These are phyloP conservation scores for Heloderma charlesbogerti DNA, from an alignment of 2,113 vertebrate genomes.

Conservation along the genomic window DNA sequence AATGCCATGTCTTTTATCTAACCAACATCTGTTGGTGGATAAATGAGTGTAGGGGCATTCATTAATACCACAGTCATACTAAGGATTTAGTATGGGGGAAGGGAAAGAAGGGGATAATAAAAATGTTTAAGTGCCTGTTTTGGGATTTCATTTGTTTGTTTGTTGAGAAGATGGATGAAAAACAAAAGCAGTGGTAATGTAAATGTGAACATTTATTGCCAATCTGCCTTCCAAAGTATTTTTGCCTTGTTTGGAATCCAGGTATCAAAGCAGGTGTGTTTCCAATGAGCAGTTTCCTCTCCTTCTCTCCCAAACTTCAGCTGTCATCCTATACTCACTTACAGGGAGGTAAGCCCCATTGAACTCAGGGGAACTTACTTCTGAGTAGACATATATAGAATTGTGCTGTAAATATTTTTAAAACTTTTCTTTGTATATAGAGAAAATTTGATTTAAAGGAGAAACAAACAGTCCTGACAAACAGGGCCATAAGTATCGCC, in stretches of 20 bases:
- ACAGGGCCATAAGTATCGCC: not conserved
- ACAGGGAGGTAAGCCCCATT: not conserved
- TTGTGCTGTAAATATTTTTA: not conserved
- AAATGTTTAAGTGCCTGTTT: not conserved
- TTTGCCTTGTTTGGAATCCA: not conserved
- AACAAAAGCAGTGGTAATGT: not conserved
- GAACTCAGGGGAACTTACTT: not conserved
- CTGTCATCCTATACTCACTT: not conserved
- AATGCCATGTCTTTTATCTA: not conserved
- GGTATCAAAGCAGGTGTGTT: not conserved
- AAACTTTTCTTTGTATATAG: not conserved
- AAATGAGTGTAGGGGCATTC: no score
- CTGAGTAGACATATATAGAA: not conserved
- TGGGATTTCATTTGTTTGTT: not conserved
- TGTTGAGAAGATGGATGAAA: not conserved
- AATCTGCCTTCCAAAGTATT: not conserved
- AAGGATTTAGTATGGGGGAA: not conserved
- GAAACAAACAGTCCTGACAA: not conserved
- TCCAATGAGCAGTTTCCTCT: not conserved
- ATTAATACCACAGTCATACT: not conserved
- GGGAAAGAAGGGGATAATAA: not conserved
- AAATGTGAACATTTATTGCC: not conserved
- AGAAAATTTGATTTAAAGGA: not conserved
- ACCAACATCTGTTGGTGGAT: not conserved
- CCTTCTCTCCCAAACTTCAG: not conserved